Conservation (phyloP, 2,888 invertebrate genomes). For the Lithophane semibrunnea region DNA sequence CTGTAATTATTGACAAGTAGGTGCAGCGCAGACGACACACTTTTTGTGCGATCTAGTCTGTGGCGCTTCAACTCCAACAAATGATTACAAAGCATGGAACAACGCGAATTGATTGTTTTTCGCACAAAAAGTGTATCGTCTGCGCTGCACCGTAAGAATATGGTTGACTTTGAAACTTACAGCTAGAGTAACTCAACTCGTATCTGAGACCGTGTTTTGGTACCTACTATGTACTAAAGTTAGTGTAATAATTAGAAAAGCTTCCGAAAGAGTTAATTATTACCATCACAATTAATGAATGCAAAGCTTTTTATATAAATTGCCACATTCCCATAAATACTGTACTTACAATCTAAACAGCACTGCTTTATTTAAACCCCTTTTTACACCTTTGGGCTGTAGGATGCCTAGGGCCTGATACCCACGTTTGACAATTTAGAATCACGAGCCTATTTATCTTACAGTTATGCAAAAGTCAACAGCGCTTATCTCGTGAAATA, state of each 20-base stretch:
- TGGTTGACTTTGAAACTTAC: background rate
- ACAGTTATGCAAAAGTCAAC: background rate
- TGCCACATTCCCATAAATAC: conserved; percentile 36
- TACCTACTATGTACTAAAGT: background rate
- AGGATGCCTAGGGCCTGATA: background rate
- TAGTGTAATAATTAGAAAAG: background rate
- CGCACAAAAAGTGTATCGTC: too few relatives aligned
- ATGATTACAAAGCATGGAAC: too few relatives aligned
- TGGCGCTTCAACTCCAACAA: too few relatives aligned
- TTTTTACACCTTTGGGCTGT: background rate
- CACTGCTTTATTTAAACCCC: background rate
- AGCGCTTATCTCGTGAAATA: background rate
- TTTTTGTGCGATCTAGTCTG: too few relatives aligned
- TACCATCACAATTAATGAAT: conserved; percentile 23
- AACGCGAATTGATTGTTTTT: too few relatives aligned
- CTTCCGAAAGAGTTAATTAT: conserved; percentile 2
- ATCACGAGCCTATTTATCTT: background rate
- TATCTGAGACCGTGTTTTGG: background rate
- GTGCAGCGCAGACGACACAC: too few relatives aligned
- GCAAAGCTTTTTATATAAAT: conserved; percentile 27
- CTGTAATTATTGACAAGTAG: background rate
- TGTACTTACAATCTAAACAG: background rate
- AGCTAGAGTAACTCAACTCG: background rate
- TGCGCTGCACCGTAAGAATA: background rate
- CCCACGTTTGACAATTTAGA: background rate